phyloP scores from a whole-genome alignment of 2,113 vertebrate species.

The Eulacestoma nigropectus region DNA sequence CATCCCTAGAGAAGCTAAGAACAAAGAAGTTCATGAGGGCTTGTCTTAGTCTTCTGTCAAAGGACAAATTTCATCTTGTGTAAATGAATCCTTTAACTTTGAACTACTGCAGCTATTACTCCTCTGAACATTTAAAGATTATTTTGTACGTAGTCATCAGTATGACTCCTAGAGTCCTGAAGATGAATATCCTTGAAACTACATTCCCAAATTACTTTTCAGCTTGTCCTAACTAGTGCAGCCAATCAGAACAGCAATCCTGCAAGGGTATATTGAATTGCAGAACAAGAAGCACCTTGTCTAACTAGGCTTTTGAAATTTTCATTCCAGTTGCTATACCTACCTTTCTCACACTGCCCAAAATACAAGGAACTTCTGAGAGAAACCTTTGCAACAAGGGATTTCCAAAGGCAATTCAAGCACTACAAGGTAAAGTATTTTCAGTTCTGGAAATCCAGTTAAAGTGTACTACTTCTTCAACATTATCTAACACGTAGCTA shows the following conservation, averaged over 20 bases:
- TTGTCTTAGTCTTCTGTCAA: not conserved
- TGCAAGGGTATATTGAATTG: not conserved
- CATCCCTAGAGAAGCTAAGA: not conserved
- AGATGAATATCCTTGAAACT: not conserved
- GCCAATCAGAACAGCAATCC: not conserved
- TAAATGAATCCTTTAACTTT: conserved; percentile 8
- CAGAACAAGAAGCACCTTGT: not conserved
- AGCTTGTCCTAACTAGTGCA: not conserved
- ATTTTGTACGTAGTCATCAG: not conserved
- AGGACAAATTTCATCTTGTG: not conserved
- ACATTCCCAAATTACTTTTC: not conserved
- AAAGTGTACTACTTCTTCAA: not conserved
- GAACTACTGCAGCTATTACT: not conserved
- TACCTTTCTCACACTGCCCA: conserved; percentile 57
- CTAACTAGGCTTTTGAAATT: conserved; percentile 1
- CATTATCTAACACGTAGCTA: not conserved
- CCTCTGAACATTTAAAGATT: not conserved
- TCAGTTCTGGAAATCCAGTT: not conserved
- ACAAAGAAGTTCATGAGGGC: not conserved
- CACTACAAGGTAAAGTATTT: conserved; percentile 54
- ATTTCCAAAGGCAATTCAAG: conserved; percentile 36
- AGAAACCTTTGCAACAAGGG: conserved; percentile 34
- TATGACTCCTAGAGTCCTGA: not conserved
- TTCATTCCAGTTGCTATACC: conserved; percentile 58
- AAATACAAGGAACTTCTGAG: conserved; percentile 36